A percentile compares a stretch with the other conserved stretches of the same genome.
Conservation (phyloP, 92 coral and sea anemone species). For the Anthopleura xanthogrammica region DNA sequence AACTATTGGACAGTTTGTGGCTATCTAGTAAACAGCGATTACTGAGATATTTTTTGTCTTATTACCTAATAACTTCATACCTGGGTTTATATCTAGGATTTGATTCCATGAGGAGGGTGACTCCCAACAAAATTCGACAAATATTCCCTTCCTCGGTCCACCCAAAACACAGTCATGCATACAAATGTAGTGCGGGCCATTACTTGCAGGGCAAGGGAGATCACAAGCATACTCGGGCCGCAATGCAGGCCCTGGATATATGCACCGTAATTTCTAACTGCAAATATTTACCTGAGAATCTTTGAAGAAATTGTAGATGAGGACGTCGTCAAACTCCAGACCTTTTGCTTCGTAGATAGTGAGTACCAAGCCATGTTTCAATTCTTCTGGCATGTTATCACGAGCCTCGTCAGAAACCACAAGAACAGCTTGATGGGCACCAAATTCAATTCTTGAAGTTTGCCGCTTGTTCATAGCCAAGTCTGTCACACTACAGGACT, state of each 20-base stretch:
- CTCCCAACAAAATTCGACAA: too few species aligned
- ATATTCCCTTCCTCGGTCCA: too few species aligned
- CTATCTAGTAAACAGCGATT: too few species aligned
- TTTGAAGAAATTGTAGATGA: constrained; percentile 91
- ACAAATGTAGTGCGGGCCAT: too few species aligned
- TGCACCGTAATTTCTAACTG: not conserved
- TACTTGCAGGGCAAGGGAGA: too few species aligned
- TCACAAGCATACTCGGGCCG: not conserved
- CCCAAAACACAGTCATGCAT: too few species aligned
- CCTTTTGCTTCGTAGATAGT: constrained; percentile 96
- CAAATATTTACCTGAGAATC: constrained; percentile 75
- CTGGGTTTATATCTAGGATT: too few species aligned
- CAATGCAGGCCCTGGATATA: not conserved
- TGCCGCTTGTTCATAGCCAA: constrained; percentile 81
- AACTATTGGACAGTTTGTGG: too few species aligned
- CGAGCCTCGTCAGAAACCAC: constrained; percentile 88
- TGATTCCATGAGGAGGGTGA: too few species aligned
- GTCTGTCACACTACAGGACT: constrained; percentile 86
- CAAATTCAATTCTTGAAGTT: constrained; percentile 87
- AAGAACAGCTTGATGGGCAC: constrained; percentile 91
- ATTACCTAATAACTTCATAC: too few species aligned
- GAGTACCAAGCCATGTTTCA: constrained; percentile 77
- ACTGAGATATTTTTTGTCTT: too few species aligned
- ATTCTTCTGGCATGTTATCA: constrained; percentile 81
- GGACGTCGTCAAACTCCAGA: constrained; percentile 91